A percentile compares a stretch with the other conserved stretches of the same genome.
Conservation (phyloP, 2,797 vertebrate genomes). For the Pipistrellus pygmaeus region DNA sequence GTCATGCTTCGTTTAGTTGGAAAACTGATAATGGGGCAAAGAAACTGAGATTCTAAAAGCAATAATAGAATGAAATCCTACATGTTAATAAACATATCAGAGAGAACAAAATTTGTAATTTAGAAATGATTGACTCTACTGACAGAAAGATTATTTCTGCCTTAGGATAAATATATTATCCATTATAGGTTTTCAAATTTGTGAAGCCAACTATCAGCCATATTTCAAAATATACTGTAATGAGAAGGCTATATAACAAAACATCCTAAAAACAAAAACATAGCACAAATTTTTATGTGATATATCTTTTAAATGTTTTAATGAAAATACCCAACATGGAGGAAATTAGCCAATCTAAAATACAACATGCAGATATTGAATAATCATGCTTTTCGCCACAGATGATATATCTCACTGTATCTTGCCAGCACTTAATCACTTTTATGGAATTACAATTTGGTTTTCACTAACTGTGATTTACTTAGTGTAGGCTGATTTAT, state of each 20-base stretch:
- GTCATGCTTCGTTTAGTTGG: not conserved
- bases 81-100: not conserved
- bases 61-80: slow-evolving; percentile 25
- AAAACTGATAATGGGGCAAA: not conserved
- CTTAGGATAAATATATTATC: slow-evolving; percentile 25
- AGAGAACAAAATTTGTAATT: slow-evolving; percentile 39
- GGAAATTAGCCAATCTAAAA: slow-evolving; percentile 68
- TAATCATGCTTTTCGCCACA: slow-evolving; percentile 80
- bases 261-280: not conserved
- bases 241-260: not conserved
- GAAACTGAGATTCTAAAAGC: not conserved
- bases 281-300: not conserved
- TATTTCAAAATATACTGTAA: slow-evolving; percentile 56
- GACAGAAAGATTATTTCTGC: slow-evolving; percentile 45
- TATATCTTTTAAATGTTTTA: slow-evolving; percentile 63
- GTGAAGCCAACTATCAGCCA: not conserved
- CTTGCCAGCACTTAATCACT: slow-evolving; percentile 87
- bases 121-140: slow-evolving; percentile 53
- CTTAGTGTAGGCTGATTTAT: slow-evolving; percentile 88
- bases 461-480: slow-evolving; percentile 89
- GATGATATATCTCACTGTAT: slow-evolving; percentile 85
- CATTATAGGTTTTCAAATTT: slow-evolving; percentile 47
- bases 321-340: slow-evolving; percentile 43
- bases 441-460: slow-evolving; percentile 88
- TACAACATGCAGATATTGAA: slow-evolving; percentile 78